Evolutionary conservation across 2,888 invertebrate species (phyloP).

Genomic region (Apamea anceps): DNA sequence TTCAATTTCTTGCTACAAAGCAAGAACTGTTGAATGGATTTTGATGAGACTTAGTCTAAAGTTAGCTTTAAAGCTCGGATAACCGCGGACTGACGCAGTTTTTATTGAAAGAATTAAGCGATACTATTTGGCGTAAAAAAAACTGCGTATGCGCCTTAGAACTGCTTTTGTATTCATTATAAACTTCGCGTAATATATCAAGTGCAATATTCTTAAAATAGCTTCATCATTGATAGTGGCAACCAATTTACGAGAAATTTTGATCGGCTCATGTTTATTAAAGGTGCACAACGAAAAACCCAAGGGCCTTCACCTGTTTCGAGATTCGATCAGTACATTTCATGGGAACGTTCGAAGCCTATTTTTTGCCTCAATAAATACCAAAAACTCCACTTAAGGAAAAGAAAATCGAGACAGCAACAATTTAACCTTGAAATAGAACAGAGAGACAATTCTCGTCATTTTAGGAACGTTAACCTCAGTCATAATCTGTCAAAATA

Average conservation of each 20-base stretch:
- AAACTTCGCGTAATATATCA: conserved; percentile 8
- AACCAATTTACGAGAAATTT: conserved; percentile 72
- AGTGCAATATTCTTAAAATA: conserved; percentile 68
- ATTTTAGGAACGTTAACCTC: neutral
- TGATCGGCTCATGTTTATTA: conserved; percentile 73
- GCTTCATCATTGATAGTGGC: conserved; percentile 74
- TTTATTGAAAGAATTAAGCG: neutral
- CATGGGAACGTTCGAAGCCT: conserved; percentile 46
- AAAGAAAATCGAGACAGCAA: conserved; percentile 25
- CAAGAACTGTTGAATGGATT: conserved; percentile 39
- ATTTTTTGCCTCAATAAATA: conserved; percentile 43
- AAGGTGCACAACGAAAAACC: conserved; percentile 66
- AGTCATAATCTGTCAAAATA: neutral
- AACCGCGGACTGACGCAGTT: conserved; percentile 2
- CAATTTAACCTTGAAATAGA: conserved; percentile 41
- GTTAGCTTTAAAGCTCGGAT: neutral
- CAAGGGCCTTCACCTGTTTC: conserved; percentile 66
- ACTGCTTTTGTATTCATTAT: neutral
- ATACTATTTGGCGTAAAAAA: conserved; percentile 2
- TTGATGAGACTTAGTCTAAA: conserved; percentile 34
- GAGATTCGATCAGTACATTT: conserved; percentile 59
- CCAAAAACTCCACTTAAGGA: conserved; percentile 23
- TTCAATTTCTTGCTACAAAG: conserved; percentile 45
- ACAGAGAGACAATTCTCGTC: neutral
- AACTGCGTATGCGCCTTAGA: no score